These are phyloP conservation scores for Sminthurinus aureus DNA, from an alignment of 2,888 invertebrate genomes.

Conservation along the genomic window DNA sequence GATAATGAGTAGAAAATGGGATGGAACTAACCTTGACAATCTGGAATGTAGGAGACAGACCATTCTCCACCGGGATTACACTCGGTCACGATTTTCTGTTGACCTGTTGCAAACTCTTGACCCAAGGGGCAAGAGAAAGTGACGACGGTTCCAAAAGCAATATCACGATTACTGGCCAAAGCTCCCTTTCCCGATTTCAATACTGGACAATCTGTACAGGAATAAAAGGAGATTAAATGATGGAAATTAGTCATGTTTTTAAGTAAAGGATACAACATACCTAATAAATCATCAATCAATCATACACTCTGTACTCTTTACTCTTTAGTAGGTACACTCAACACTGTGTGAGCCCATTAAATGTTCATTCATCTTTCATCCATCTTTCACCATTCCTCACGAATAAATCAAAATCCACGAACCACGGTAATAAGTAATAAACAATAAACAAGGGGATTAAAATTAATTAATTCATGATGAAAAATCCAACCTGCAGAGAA, in stretches of 20 bases:
- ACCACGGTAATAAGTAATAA: too few species aligned
- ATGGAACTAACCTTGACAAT: constrained; percentile 78
- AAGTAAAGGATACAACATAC: neutral
- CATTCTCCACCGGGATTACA: constrained; percentile 90
- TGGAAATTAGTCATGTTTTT: neutral
- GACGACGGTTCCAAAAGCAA: constrained; percentile 87
- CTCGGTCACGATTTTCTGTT: constrained; percentile 81
- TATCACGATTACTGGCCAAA: constrained; percentile 88
- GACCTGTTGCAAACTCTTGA: constrained; percentile 92
- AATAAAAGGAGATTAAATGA: neutral
- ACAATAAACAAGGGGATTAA: too few species aligned
- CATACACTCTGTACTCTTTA: too few species aligned
- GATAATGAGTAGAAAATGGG: too few species aligned
- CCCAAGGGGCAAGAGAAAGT: constrained; percentile 92
- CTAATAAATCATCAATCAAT: too few species aligned
- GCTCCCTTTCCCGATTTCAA: constrained; percentile 86
- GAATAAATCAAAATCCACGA: too few species aligned
- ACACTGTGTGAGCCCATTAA: too few species aligned
- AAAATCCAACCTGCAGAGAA: constrained; percentile 79
- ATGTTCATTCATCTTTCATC: too few species aligned
- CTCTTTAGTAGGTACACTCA: too few species aligned
- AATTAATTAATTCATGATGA: too few species aligned
- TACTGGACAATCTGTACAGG: constrained; percentile 78
- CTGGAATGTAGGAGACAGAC: constrained; percentile 90
- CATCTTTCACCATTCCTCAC: too few species aligned